Evolutionary conservation across 2,888 invertebrate genomes (phyloP).

Genomic region (Conops quadrifasciatus): DNA sequence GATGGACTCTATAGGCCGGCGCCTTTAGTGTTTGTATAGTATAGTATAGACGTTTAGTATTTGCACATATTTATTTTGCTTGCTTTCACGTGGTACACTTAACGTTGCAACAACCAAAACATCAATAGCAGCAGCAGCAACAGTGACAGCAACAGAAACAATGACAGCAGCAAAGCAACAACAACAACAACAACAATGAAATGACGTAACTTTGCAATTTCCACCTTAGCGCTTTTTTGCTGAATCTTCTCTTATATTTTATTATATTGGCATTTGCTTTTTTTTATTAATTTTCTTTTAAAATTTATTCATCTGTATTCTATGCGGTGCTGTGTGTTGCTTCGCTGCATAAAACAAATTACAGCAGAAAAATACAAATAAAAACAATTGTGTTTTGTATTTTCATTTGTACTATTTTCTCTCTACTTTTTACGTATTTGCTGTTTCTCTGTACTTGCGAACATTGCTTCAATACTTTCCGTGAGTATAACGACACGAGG

Average conservation of each 20-base stretch:
- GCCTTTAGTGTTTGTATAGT: too few relatives aligned
- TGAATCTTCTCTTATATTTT: too few relatives aligned
- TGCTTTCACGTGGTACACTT: too few relatives aligned
- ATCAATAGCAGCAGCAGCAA: constrained; percentile 8
- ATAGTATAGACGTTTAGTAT: too few relatives aligned
- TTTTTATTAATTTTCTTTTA: constrained; percentile 14
- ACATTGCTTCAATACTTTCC: not conserved
- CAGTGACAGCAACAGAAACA: not conserved
- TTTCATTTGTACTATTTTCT: too few relatives aligned
- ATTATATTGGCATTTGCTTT: not conserved
- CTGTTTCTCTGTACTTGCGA: too few relatives aligned
- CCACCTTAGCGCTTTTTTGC: constrained; percentile 13
- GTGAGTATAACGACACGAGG: not conserved
- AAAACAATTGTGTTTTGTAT: too few relatives aligned
- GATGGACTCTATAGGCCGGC: too few relatives aligned
- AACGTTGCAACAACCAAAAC: too few relatives aligned
- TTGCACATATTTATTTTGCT: too few relatives aligned
- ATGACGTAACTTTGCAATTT: constrained; percentile 17
- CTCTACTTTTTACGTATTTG: not conserved
- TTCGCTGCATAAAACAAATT: not conserved
- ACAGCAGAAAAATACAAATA: not conserved
- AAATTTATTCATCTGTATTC: not conserved
- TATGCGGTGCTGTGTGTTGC: constrained; percentile 1
- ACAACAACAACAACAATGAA: not conserved
- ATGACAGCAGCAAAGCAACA: not conserved